Evolutionary conservation across 2,797 vertebrate species (phyloP).

Genomic region (Coccyzus lansbergi): DNA sequence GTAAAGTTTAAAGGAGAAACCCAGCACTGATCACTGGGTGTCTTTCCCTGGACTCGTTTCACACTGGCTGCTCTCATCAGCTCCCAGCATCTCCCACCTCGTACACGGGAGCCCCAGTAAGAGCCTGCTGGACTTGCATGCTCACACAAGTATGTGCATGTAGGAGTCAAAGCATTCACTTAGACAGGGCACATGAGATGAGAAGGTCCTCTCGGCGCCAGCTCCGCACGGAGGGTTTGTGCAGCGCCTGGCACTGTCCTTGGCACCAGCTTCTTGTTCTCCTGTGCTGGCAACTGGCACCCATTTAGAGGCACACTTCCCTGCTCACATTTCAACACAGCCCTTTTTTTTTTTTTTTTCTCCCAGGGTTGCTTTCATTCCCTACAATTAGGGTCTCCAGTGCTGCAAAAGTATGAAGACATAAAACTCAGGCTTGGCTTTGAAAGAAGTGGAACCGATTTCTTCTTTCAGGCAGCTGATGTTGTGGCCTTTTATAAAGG

Average conservation of each 20-base stretch:
- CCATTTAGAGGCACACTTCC: not conserved
- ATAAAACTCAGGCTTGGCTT: not conserved
- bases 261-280: not conserved
- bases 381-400: conserved; percentile 12
- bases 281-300: not conserved
- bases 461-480: not conserved
- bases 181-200: not conserved
- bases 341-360: not conserved
- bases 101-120: not conserved
- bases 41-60: not conserved
- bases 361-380: conserved; percentile 16
- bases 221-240: not conserved
- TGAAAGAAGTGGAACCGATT: not conserved
- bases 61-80: fast-evolving
- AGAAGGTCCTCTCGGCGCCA: not conserved
- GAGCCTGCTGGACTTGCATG: not conserved
- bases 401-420: not conserved
- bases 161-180: not conserved
- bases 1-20: not conserved
- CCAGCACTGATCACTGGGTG: not conserved
- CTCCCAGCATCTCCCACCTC: not conserved
- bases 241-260: not conserved
- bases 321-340: conserved; percentile 21
- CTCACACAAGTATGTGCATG: not conserved
- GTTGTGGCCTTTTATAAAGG: not conserved